Base-by-base conservation (phyloP, 2,888 invertebrate genomes). In the Allacma fusca region DNA sequence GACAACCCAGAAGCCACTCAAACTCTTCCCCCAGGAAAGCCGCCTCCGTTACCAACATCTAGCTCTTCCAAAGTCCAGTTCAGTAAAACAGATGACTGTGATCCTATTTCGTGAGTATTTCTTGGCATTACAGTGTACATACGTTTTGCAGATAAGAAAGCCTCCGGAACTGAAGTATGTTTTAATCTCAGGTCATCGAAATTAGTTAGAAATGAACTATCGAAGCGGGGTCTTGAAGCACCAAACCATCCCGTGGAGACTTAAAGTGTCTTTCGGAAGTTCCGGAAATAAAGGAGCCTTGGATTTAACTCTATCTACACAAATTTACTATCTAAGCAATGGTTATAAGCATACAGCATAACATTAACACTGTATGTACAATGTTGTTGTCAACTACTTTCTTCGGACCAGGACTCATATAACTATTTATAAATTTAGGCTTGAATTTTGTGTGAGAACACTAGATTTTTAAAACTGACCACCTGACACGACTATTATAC, bases 1-100 rank as follows among this genome's bases (percentile, higher is more conserved):
- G 94, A 95, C 85, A 93, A 93, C 85, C 91, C 91, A 85, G 91
- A 91, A 82, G 86, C 88, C 0, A 85, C 87, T 83, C 86, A 87
- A 77, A 87, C 86, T 81, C 80, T 88, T 75, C 88, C 88, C 19
- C 87, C 87, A 1, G 88, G 88, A n/a, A 50, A 50, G n/a, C 87
- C 87, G 80, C 87, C 88, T 1, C 21, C 28, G 26, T 76, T 64
- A n/a, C 26, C 68, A 21, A 44, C 77, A 26, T 70, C 70, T 44
- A 73, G 34, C 28, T 65, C 65, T 65, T 65, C 75, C 23, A 74
- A 44, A 50, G 72, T 50, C 40, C 59, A 57, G n/a, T 71, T 75
- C 16, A 79, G 69, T 40, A 75, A 65, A 65, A 5, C 65, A 28
- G 65, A 65, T 28, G 19, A 7, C 65, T 65, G 65, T 65, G 65